Evolutionary conservation across 2,888 invertebrate species (phyloP).

Genomic region (Nomada lathburiana): DNA sequence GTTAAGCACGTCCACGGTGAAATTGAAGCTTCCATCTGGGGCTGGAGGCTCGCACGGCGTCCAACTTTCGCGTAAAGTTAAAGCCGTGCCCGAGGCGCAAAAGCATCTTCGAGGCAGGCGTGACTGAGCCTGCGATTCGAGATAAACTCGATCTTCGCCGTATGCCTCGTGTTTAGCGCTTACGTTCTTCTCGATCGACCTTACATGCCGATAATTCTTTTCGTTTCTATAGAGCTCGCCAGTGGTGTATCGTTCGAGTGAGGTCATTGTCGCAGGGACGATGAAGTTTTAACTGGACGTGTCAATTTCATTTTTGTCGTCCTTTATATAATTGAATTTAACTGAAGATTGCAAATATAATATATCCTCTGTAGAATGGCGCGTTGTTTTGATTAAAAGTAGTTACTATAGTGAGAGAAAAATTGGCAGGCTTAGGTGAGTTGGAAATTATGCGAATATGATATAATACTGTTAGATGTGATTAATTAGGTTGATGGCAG

Average conservation of each 20-base stretch:
- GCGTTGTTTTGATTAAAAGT: neutral
- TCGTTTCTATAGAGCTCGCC: neutral
- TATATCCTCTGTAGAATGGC: neutral
- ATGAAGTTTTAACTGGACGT: neutral
- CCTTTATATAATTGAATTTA: neutral
- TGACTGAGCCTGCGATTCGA: conserved; percentile 66
- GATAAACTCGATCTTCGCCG: conserved; percentile 62
- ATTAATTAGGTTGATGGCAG: no score
- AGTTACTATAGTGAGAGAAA: no score
- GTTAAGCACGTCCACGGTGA: conserved; percentile 64
- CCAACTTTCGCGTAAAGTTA: conserved; percentile 68
- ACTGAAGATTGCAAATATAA: neutral
- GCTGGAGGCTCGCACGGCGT: conserved; percentile 33
- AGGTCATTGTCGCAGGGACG: neutral
- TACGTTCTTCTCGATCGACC: conserved; percentile 28
- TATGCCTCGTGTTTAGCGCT: conserved; percentile 50
- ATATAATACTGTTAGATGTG: no score
- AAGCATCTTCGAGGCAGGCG: conserved; percentile 68
- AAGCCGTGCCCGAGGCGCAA: conserved; percentile 63
- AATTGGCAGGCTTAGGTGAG: no score
- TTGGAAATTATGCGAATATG: no score
- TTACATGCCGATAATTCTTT: neutral
- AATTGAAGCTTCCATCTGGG: conserved; percentile 67
- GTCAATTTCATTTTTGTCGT: neutral
- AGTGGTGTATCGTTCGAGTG: neutral